Base-by-base conservation (phyloP, 1,140 invertebrate genomes). In the Zaprionus kolodkinae region DNA sequence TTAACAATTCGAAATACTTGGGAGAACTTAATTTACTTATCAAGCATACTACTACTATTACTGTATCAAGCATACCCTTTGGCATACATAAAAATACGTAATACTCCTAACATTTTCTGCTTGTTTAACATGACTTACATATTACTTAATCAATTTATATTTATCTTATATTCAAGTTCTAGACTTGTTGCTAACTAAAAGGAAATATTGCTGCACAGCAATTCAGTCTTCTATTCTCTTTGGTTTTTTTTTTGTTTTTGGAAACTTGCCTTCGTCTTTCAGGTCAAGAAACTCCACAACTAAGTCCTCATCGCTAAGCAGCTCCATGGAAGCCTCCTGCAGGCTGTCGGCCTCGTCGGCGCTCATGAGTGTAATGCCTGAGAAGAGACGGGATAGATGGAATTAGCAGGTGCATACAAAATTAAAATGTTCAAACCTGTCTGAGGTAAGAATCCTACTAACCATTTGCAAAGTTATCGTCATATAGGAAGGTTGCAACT, bases 391-490 rank as follows among this genome's bases (percentile, higher is more conserved):
- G 1, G 12, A 54, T 6, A 27, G 17, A 33, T 21, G 36, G 6
- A 57, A 36, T 15, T 5, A 30, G 1, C 13, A 61, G 15, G 9
- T 17, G 0, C 25, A 55, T 43, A 17, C 3, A n/a, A 15, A 15
- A 25, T 35, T 0, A 6, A 10, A 35, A 6, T 35, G 10, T 35
- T 35, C 52, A 55, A 30, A 30, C 27, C 27, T 30, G 27, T 30
- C 27, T 30, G 27, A 30, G 27, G 6, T 13, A 30, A 38, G 1
- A 36, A 30, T 33, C 21, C 15, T 30, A 70, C 76, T 68, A 25
- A 92, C 91, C 91, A 78, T 84, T 85, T 87, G 91, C 91, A 88
- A 92, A 91, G 83, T 92, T 82, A 80, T 91, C 85, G 65, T 90
- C 88, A 71, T 79, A 88, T 17, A 92, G 72, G 71, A 89, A 90